A percentile compares a stretch with the other conserved stretches of the same genome.
phyloP scores from a whole-genome alignment of 1,140 invertebrate genomes.

The Micrasema minimum region DNA sequence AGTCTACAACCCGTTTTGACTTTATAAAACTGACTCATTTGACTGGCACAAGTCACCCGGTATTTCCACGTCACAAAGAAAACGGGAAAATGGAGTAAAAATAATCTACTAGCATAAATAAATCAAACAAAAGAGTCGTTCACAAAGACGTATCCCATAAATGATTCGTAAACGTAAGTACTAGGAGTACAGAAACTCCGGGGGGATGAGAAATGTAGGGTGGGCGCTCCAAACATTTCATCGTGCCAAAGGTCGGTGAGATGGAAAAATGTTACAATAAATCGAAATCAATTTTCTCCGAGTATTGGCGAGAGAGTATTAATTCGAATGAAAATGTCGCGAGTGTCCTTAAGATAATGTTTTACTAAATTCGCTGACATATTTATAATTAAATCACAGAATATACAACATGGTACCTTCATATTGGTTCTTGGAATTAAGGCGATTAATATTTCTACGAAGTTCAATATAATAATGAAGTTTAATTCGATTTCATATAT shows the following conservation, averaged over 20 bases:
- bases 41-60: constrained; percentile 5
- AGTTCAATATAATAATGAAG: too few relatives aligned
- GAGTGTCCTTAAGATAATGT: too few relatives aligned
- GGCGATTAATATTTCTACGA: too few relatives aligned
- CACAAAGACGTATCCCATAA: constrained; percentile 35
- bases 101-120: constrained; percentile 17
- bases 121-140: constrained; percentile 36
- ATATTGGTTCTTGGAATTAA: too few relatives aligned
- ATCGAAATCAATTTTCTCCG: constrained; percentile 36
- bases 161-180: constrained; percentile 26
- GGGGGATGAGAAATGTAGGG: not conserved
- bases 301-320: constrained; percentile 14
- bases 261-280: constrained; percentile 43
- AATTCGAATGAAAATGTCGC: constrained; percentile 37
- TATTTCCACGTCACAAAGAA: constrained; percentile 2
- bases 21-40: too few relatives aligned
- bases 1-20: too few relatives aligned
- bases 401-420: too few relatives aligned
- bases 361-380: too few relatives aligned
- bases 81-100: constrained; percentile 20
- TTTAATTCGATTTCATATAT: too few relatives aligned
- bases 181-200: not conserved
- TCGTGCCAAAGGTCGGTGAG: constrained; percentile 19
- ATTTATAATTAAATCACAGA: too few relatives aligned
- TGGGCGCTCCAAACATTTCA: constrained; percentile 25